Percentiles rank a stretch among this genome's conserved stretches.
These are phyloP conservation scores for Hirundo rustica DNA, from an alignment of 2,797 vertebrate species.

Conservation along the genomic window DNA sequence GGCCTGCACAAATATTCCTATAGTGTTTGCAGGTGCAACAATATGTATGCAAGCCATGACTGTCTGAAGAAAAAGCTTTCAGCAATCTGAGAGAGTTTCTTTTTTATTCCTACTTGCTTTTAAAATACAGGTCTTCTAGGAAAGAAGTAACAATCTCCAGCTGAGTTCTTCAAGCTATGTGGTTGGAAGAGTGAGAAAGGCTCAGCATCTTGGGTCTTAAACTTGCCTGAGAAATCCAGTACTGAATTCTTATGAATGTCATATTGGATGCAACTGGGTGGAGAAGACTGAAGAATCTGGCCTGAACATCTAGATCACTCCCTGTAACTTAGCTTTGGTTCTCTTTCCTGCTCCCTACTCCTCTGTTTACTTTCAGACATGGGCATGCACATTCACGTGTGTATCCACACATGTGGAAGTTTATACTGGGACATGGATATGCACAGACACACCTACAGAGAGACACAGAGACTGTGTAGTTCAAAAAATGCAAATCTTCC, in stretches of 20 bases:
- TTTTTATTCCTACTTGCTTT: constrained; percentile 3
- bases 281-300: neutral
- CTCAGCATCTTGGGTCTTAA: neutral
- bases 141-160: constrained; percentile 31
- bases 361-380: neutral
- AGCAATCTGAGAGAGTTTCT: neutral
- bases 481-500: neutral
- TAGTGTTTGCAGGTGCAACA: constrained; percentile 26
- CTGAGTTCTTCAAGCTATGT: neutral
- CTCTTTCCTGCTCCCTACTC: neutral
- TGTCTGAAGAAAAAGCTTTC: constrained; percentile 16
- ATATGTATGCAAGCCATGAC: neutral
- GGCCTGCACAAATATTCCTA: neutral
- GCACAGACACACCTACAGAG: neutral
- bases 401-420: neutral
- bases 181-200: neutral
- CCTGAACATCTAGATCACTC: neutral
- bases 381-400: neutral
- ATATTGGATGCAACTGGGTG: neutral
- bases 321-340: neutral
- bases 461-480: neutral
- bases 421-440: neutral
- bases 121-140: constrained; percentile 17
- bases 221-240: neutral
- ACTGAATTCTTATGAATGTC: neutral